Base-by-base conservation (phyloP, 2,113 vertebrate species). In the Charadrius vociferus region DNA sequence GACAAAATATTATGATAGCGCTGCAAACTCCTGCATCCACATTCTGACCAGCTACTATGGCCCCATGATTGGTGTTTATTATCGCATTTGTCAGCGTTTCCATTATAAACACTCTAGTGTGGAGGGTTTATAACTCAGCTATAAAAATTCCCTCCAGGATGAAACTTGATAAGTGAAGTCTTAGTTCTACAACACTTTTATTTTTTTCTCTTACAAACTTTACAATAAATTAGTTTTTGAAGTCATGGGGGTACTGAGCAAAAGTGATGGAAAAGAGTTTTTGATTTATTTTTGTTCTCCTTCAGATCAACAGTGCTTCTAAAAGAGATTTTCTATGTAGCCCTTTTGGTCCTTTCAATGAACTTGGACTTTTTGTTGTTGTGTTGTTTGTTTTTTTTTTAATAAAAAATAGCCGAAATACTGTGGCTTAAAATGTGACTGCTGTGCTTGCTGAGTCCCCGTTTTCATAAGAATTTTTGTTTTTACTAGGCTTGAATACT, bases 1-100 rank as follows among this genome's bases (percentile, higher is more conserved):
- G 97, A 95, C 55, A 93, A 97, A 95, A 95, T 91, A 93, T 92
- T 95, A 89, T 95, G 85, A 89, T 96, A 88, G 58, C 59, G 27
- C 43, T 94, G 19, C 52, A 91, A 77, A 94, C 70, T 86, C 52
- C 63, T 96, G 53, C 81, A 90, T 80, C 59, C 77, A 94, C 55
- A 77, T 91, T 95, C 93, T 92, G 93, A 93, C 79, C 73, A 93
- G 85, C 70, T 96, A 91, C 97, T 95, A 95, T 56, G 70, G 88
- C 36, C 70, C 24, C 75, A 43, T 73, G 81, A 92, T 87, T 96
- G 32, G 79, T 97, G 90, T 95, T 97, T 96, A 96, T 98, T 97
- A 92, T 96, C 8, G 2, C 65, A 81, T 97, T 95, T 97, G 90
- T 97, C 94, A 97, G 93, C 22, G 1, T 96, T 97, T 96, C 80